Conservation (phyloP, 2,797 vertebrate genomes). For the Mastacembelus armatus region DNA sequence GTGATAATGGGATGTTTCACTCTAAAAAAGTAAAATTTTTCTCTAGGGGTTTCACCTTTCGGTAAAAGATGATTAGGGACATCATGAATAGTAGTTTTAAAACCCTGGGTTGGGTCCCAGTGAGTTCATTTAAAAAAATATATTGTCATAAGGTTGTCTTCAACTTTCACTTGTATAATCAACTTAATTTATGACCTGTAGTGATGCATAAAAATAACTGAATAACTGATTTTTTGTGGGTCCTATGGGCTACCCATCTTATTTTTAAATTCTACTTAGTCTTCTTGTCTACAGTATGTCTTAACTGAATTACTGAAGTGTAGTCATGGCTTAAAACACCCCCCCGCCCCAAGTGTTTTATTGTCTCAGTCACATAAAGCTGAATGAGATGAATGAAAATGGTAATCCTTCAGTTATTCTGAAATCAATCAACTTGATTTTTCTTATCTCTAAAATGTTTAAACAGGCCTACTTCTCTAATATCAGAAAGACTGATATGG, state of each 20-base stretch:
- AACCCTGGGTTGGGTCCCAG: not conserved
- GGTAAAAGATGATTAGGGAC: conserved; percentile 12
- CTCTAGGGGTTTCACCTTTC: conserved; percentile 11
- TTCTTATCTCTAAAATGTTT: too few species aligned
- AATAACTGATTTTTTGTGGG: not conserved
- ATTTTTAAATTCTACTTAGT: not conserved
- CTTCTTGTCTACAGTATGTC: not conserved
- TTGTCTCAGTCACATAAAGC: not conserved
- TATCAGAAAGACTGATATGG: too few species aligned
- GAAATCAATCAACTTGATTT: not conserved
- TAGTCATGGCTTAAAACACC: not conserved
- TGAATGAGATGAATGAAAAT: not conserved
- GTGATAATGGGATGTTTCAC: conserved; percentile 35
- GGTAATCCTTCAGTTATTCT: not conserved
- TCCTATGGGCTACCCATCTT: not conserved
- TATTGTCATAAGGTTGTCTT: conserved; percentile 8
- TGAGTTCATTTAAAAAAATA: not conserved
- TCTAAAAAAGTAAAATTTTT: conserved; percentile 2
- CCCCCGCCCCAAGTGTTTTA: not conserved
- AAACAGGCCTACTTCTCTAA: too few species aligned
- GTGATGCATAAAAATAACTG: conserved; percentile 14
- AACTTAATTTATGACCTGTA: conserved; percentile 11
- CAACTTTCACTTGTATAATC: conserved; percentile 15
- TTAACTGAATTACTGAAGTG: not conserved
- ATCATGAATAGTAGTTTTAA: conserved; percentile 2